phyloP scores from a whole-genome alignment of 2,797 vertebrate species.

The Prionace glauca region DNA sequence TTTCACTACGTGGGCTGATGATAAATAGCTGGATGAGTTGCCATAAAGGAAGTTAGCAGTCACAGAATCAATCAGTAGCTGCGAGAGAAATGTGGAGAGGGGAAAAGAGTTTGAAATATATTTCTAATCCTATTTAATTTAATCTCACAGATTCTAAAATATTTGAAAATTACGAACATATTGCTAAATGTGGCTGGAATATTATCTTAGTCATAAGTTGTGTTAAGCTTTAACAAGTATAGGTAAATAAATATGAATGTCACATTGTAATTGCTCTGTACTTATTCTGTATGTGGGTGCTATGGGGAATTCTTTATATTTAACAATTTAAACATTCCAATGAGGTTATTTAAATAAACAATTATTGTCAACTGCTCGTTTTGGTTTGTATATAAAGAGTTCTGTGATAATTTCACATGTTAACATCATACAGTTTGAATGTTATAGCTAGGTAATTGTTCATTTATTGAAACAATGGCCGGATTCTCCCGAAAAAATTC shows the following conservation, averaged over 20 bases:
- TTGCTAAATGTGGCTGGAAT: not conserved
- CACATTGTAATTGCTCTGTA: not conserved
- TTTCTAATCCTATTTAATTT: conserved; percentile 23
- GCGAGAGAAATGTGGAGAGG: not conserved
- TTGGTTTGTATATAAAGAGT: not conserved
- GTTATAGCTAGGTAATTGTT: not conserved
- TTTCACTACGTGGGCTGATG: not conserved
- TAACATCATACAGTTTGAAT: not conserved
- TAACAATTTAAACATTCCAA: conserved; percentile 2
- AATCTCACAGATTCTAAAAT: conserved; percentile 2
- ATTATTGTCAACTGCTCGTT: not conserved
- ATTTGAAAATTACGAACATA: conserved; percentile 3
- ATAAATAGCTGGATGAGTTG: not conserved
- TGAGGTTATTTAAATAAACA: not conserved
- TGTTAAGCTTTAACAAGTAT: conserved; percentile 17
- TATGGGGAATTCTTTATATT: conserved; percentile 30
- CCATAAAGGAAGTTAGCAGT: not conserved
- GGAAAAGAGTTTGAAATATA: not conserved
- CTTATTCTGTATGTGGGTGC: not conserved
- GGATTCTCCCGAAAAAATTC: too few species aligned
- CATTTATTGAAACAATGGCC: not conserved
- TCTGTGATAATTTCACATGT: not conserved
- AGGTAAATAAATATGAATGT: not conserved
- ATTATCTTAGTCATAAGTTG: not conserved
- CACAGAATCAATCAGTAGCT: not conserved